Evolutionary conservation across 2,888 invertebrate species (phyloP), one percentile per base, ranked within the genome.

Genomic region (Heteropelma amictum): DNA sequence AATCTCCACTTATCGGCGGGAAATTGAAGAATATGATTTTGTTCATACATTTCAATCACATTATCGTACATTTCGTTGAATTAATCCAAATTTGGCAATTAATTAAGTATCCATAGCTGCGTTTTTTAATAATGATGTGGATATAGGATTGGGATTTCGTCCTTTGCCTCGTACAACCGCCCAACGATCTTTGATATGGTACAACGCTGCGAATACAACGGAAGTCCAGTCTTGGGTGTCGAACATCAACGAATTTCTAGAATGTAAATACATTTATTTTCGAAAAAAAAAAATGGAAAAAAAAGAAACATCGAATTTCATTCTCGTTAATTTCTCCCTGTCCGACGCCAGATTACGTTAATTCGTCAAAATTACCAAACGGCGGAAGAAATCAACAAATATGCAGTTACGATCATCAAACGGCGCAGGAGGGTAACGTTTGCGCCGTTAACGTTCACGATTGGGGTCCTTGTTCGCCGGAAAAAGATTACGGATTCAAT

Each of bases 61-160:
- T n/a, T n/a, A n/a, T n/a, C n/a, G n/a, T n/a, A n/a, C n/a, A n/a
- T n/a, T n/a, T n/a, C n/a, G n/a, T n/a, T n/a, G n/a, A n/a, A n/a
- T n/a, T n/a, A n/a, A n/a, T n/a, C n/a, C n/a, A n/a, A n/a, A n/a
- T n/a, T n/a, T n/a, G n/a, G n/a, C n/a, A n/a, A n/a, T n/a, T n/a
- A n/a, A n/a, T n/a, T n/a, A n/a, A n/a, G n/a, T n/a, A n/a, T n/a
- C n/a, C n/a, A n/a, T n/a, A n/a, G n/a, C n/a, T n/a, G n/a, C n/a
- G n/a, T n/a, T n/a, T n/a, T n/a, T n/a, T n/a, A n/a, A n/a, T n/a
- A n/a, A n/a, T n/a, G n/a, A n/a, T n/a, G n/a, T n/a, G n/a, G n/a
- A n/a, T n/a, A 91, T 91, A 82, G 94, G 94, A 12, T 83, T 94
- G 64, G 94, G 94, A 60, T 94, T 93, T 82, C 91, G 94, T 35